These are phyloP conservation scores for Galeopterus variegatus DNA, from an alignment of 2,113 vertebrate species.

Conservation along the genomic window DNA sequence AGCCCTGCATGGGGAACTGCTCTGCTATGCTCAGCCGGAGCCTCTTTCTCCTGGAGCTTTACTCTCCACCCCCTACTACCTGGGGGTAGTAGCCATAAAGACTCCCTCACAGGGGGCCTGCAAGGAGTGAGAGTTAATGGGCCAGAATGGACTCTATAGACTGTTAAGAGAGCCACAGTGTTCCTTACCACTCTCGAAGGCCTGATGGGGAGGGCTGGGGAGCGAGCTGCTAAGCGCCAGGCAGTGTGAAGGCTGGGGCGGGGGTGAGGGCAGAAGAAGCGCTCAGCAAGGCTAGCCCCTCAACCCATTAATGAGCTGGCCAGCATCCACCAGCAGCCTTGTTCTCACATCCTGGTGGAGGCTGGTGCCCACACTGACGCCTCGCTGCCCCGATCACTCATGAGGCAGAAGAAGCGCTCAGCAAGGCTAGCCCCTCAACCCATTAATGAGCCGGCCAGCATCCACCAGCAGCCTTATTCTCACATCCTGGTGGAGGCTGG, in stretches of 20 bases:
- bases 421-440: background rate
- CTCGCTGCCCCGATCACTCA: background rate
- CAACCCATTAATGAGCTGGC: background rate
- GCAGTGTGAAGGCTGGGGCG: background rate
- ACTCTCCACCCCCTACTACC: background rate
- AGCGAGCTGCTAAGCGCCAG: conserved; percentile 53
- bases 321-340: background rate
- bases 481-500: background rate
- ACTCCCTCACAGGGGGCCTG: background rate
- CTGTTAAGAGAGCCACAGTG: background rate
- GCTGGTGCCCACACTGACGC: background rate
- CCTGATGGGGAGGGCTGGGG: background rate
- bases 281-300: background rate
- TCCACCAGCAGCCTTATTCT: background rate
- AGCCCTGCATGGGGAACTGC: background rate
- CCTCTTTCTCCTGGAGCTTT: background rate
- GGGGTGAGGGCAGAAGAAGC: background rate
- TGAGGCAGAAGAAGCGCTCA: background rate
- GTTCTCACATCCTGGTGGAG: background rate
- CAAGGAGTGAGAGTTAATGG: conserved; percentile 10
- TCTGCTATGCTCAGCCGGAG: background rate
- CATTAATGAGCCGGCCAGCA: background rate
- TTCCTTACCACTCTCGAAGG: background rate
- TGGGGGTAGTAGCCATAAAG: background rate
- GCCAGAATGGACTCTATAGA: background rate